Percentiles rank a stretch among this genome's conserved stretches.
Conservation (phyloP, 2,888 invertebrate species). For the Oligia fasciuncula region DNA sequence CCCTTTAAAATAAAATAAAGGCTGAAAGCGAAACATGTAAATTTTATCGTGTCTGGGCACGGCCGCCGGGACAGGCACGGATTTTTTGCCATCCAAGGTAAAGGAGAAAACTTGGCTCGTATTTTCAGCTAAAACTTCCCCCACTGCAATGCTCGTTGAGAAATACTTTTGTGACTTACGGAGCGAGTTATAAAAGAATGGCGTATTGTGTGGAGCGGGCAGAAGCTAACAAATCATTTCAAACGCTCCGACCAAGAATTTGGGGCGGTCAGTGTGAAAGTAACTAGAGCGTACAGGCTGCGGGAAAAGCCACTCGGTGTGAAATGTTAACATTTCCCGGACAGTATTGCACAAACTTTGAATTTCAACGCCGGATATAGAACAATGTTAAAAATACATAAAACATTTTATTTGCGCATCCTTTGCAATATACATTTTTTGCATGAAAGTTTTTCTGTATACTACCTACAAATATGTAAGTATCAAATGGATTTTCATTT, state of each 20-base stretch:
- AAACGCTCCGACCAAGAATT: slow-evolving; percentile 71
- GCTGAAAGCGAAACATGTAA: slow-evolving; percentile 88
- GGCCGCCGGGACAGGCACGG: slow-evolving; percentile 79
- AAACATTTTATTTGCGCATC: slow-evolving; percentile 47
- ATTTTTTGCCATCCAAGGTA: slow-evolving; percentile 85
- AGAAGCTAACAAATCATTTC: slow-evolving; percentile 81
- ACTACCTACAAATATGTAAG: neutral
- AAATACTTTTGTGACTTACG: slow-evolving; percentile 87
- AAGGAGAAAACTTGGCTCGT: slow-evolving; percentile 87
- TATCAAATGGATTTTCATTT: slow-evolving; percentile 31
- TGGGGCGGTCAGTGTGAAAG: slow-evolving; percentile 72
- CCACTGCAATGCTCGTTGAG: slow-evolving; percentile 83
- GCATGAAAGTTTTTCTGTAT: slow-evolving; percentile 16
- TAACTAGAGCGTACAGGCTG: slow-evolving; percentile 64
- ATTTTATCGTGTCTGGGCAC: slow-evolving; percentile 87
- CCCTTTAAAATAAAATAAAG: slow-evolving; percentile 89
- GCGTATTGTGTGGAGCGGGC: slow-evolving; percentile 77
- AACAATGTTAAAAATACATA: slow-evolving; percentile 55
- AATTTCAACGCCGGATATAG: slow-evolving; percentile 57
- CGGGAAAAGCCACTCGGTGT: slow-evolving; percentile 59
- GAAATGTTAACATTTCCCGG: slow-evolving; percentile 61
- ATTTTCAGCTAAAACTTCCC: slow-evolving; percentile 87
- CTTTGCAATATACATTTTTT: slow-evolving; percentile 46
- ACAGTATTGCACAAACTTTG: slow-evolving; percentile 61
- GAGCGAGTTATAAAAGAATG: slow-evolving; percentile 83